A percentile compares a stretch with the other conserved stretches of the same genome.
These are phyloP conservation scores for Meandrusa payeni DNA, from an alignment of 2,888 invertebrate species.

Conservation along the genomic window DNA sequence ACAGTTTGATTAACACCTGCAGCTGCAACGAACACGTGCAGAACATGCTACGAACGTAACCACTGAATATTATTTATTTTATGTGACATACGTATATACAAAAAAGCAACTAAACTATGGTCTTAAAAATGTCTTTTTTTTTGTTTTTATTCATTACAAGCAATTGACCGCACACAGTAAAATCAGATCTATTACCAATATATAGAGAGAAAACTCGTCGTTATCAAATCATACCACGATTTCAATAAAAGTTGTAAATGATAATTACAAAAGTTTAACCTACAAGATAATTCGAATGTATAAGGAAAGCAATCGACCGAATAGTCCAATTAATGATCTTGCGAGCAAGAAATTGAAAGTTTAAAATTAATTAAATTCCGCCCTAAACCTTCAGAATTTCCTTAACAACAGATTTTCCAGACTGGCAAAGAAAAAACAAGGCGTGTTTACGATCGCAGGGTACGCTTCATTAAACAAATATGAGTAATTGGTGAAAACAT, in stretches of 20 bases:
- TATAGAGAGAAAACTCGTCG: too few relatives aligned
- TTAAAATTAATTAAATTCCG: conserved; percentile 13
- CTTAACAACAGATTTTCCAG: conserved; percentile 14
- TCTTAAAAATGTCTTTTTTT: too few relatives aligned
- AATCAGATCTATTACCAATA: too few relatives aligned
- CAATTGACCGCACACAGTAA: too few relatives aligned
- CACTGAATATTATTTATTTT: conserved; percentile 5
- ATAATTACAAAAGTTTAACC: too few relatives aligned
- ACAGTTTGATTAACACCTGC: conserved; percentile 20
- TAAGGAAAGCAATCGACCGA: not conserved
- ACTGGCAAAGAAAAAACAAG: conserved; percentile 2
- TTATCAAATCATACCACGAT: too few relatives aligned
- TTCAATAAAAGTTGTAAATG: too few relatives aligned
- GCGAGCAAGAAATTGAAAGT: conserved; percentile 11
- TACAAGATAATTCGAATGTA: not conserved
- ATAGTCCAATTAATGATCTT: conserved; percentile 9
- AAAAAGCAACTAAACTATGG: too few relatives aligned
- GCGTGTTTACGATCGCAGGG: conserved; percentile 5
- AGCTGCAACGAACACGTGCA: conserved; percentile 16
- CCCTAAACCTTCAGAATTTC: conserved; percentile 8
- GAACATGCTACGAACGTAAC: conserved; percentile 6
- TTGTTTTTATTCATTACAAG: too few relatives aligned
- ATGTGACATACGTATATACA: too few relatives aligned
- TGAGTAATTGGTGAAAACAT: conserved; percentile 8
- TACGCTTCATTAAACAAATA: conserved; percentile 4